Percentiles rank a stretch among this genome's conserved stretches.
phyloP scores from a whole-genome alignment of 2,113 vertebrate genomes.

The Neotragus pygmaeus region DNA sequence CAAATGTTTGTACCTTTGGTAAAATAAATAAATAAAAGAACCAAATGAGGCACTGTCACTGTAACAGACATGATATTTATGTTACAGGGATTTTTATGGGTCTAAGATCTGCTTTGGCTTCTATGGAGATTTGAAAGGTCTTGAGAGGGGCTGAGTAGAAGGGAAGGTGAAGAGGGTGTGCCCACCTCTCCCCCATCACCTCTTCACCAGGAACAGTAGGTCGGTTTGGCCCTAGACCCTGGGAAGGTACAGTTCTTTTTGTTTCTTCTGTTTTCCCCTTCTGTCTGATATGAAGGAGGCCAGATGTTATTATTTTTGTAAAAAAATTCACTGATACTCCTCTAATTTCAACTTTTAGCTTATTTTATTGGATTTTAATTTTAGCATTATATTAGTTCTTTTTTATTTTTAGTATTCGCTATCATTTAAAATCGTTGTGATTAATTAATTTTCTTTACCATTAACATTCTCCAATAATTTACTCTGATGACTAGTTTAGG shows the following conservation, averaged over 20 bases:
- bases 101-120: background rate
- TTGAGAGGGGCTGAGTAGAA: background rate
- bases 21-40: background rate
- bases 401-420: background rate
- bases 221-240: background rate
- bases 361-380: constrained; percentile 9
- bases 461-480: background rate
- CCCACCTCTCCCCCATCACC: background rate
- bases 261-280: background rate
- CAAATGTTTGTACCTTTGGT: background rate
- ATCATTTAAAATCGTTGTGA: background rate
- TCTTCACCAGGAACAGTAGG: background rate
- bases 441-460: background rate
- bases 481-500: background rate
- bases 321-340: background rate
- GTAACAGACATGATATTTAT: background rate
- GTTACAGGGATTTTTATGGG: background rate
- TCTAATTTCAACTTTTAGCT: background rate
- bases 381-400: background rate
- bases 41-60: background rate
- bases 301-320: background rate
- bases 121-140: background rate
- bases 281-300: background rate
- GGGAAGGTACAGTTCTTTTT: background rate
- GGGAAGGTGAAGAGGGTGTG: background rate